These are phyloP conservation scores for Eubucco bourcierii DNA, from an alignment of 2,113 vertebrate genomes.

Conservation along the genomic window DNA sequence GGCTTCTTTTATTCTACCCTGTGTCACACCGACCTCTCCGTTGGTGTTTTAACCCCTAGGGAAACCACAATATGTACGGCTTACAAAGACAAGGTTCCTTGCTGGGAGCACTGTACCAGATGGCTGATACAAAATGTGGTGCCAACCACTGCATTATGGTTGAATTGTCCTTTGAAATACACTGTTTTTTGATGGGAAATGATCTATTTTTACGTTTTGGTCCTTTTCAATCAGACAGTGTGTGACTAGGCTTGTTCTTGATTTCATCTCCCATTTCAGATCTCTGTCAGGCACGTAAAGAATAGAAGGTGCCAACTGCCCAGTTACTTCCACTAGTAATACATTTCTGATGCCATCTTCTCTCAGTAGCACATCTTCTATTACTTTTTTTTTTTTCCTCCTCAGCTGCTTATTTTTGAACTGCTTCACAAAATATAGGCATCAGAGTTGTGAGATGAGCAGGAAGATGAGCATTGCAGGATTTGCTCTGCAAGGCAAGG, in stretches of 20 bases:
- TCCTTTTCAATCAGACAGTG: not conserved
- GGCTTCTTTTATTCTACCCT: not conserved
- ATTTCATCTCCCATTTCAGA: not conserved
- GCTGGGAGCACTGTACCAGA: not conserved
- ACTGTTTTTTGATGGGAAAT: not conserved
- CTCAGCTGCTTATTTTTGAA: not conserved
- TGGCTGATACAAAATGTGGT: not conserved
- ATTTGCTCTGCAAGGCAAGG: not conserved
- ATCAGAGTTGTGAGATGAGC: not conserved
- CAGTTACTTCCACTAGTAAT: not conserved
- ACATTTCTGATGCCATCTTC: not conserved
- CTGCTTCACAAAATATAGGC: not conserved
- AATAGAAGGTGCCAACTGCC: not conserved
- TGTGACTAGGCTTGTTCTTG: not conserved
- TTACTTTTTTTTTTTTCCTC: not conserved
- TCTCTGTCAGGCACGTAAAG: not conserved
- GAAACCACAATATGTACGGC: not conserved
- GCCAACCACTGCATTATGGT: not conserved
- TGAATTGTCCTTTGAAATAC: not conserved
- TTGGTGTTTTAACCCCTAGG: not conserved
- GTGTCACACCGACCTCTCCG: not conserved
- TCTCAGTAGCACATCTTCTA: not conserved
- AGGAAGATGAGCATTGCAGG: not conserved
- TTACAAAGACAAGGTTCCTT: not conserved
- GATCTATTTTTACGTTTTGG: not conserved